These are phyloP conservation scores for Dendroctonus valens DNA, from an alignment of 1,140 invertebrate genomes.

Conservation along the genomic window DNA sequence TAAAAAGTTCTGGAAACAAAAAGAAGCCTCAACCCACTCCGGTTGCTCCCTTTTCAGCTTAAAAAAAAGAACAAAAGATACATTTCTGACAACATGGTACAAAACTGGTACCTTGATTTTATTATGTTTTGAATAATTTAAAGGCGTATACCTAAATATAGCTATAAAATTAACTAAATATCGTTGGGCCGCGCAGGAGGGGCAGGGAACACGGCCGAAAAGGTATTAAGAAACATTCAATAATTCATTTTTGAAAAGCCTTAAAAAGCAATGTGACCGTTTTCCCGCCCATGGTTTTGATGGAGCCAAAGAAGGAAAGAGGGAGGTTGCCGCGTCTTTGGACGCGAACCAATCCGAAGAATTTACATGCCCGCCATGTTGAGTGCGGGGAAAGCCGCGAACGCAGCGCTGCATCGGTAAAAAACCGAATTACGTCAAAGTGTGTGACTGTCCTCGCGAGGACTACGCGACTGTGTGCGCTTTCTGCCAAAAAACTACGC, in stretches of 20 bases:
- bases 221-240: constrained; percentile 43
- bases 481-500: constrained; percentile 37
- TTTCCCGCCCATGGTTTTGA: constrained; percentile 16
- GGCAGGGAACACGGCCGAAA: constrained; percentile 19
- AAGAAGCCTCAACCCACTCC: no score
- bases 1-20: no score
- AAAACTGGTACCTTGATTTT: constrained; percentile 30
- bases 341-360: constrained; percentile 33
- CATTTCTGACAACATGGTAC: constrained; percentile 23
- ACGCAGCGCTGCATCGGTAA: constrained; percentile 40
- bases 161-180: constrained; percentile 39
- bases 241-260: constrained; percentile 40
- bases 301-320: constrained; percentile 19
- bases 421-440: constrained; percentile 41
- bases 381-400: constrained; percentile 32
- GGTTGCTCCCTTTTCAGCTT: neutral
- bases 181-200: constrained; percentile 5
- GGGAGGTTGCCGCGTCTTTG: constrained; percentile 22
- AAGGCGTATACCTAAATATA: constrained; percentile 38
- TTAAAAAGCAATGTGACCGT: constrained; percentile 28
- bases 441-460: constrained; percentile 35
- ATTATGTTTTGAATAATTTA: constrained; percentile 35
- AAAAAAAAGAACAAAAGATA: constrained; percentile 28
- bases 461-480: constrained; percentile 35
- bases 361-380: constrained; percentile 39